phyloP scores from a whole-genome alignment of 2,888 invertebrate species.

The Archips crataeganus region DNA sequence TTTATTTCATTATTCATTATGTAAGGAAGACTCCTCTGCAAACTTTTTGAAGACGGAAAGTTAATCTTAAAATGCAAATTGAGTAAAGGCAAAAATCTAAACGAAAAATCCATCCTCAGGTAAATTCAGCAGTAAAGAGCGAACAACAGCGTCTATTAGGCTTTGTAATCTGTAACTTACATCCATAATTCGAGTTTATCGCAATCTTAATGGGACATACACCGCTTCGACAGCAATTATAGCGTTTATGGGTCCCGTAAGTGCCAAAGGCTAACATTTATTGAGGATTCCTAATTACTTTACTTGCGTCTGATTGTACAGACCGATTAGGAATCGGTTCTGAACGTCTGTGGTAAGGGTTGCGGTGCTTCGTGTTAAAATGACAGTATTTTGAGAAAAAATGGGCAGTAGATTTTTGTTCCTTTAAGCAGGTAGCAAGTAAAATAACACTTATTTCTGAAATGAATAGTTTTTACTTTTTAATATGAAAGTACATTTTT shows the following conservation, averaged over 20 bases:
- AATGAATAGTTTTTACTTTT: too few species aligned
- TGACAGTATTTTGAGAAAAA: neutral
- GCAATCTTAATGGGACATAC: slow-evolving; percentile 40
- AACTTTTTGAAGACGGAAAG: neutral
- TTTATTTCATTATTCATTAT: too few species aligned
- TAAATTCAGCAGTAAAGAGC: slow-evolving; percentile 26
- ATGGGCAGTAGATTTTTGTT: neutral
- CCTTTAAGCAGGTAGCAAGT: neutral
- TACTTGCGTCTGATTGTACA: slow-evolving; percentile 38
- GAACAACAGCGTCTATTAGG: slow-evolving; percentile 37
- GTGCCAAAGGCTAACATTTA: slow-evolving; percentile 43
- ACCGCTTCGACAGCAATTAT: slow-evolving; percentile 42
- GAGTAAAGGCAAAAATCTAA: neutral
- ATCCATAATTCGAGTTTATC: slow-evolving; percentile 41
- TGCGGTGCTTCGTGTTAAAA: neutral
- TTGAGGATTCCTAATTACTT: slow-evolving; percentile 41
- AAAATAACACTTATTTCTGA: too few species aligned
- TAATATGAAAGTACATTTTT: too few species aligned
- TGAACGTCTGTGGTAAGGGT: neutral
- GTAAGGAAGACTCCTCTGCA: too few species aligned
- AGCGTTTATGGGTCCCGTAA: slow-evolving; percentile 38
- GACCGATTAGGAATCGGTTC: slow-evolving; percentile 25
- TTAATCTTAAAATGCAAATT: neutral
- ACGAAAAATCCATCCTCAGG: slow-evolving; percentile 11
- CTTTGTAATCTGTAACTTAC: slow-evolving; percentile 39